Evolutionary conservation across 2,888 invertebrate species (phyloP).

Genomic region (Cristatella mucedo): DNA sequence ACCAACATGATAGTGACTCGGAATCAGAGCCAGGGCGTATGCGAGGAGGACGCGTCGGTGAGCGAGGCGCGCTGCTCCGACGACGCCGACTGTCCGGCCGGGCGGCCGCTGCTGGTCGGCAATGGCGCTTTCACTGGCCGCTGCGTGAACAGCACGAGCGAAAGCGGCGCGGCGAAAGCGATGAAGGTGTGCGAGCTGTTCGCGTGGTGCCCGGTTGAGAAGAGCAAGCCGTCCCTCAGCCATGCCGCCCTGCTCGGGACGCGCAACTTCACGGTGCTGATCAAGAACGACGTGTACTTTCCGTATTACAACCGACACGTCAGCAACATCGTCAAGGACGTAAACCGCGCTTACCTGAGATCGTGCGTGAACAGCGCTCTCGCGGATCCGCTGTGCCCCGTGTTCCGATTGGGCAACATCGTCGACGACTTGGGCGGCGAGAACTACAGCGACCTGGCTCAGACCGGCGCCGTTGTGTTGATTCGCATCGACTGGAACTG

Average conservation of each 20-base stretch:
- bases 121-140: slow-evolving; percentile 37
- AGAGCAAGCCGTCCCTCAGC: slow-evolving; percentile 18
- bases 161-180: too few relatives aligned
- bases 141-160: slow-evolving; percentile 26
- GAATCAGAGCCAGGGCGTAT: slow-evolving; percentile 33
- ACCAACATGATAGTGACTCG: slow-evolving; percentile 41
- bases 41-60: slow-evolving; percentile 22
- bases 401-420: slow-evolving; percentile 28
- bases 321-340: slow-evolving; percentile 26
- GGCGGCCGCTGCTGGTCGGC: background rate
- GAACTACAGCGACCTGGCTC: background rate
- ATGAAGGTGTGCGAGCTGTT: slow-evolving; percentile 18
- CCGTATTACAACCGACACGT: slow-evolving; percentile 9
- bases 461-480: slow-evolving; percentile 39
- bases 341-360: slow-evolving; percentile 19
- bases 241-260: slow-evolving; percentile 19
- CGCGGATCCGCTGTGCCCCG: slow-evolving; percentile 29
- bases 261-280: slow-evolving; percentile 12
- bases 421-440: slow-evolving; percentile 10
- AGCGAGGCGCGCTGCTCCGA: slow-evolving; percentile 4
- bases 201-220: slow-evolving; percentile 43
- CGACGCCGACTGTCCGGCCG: slow-evolving; percentile 8
- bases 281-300: slow-evolving; percentile 8
- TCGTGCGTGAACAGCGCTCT: slow-evolving; percentile 21
- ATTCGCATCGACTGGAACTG: slow-evolving; percentile 42